Conservation (phyloP, 2,888 invertebrate genomes). For the Acrocera orbiculus region DNA sequence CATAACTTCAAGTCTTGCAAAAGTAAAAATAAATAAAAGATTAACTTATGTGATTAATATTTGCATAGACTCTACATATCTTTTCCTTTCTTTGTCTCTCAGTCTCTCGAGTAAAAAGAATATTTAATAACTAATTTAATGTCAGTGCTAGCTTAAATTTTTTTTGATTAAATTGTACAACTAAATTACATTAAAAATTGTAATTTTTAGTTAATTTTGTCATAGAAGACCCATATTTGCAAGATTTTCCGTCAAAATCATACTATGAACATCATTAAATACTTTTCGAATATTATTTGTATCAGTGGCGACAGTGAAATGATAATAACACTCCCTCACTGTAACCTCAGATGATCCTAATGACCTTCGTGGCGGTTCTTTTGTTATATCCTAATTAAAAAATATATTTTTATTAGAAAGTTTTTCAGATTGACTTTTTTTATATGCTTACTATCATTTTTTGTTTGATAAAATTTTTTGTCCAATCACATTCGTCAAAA, state of each 20-base stretch:
- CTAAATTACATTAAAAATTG: no score
- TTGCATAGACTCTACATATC: no score
- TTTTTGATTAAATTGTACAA: no score
- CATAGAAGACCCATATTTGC: slow-evolving; percentile 29
- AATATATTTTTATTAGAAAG: background rate
- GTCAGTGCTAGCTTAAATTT: no score
- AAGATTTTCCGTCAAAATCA: slow-evolving; percentile 37
- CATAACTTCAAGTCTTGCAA: no score
- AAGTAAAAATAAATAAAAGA: no score
- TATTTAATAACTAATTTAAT: no score
- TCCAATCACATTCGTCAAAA: slow-evolving; percentile 45
- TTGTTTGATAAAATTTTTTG: slow-evolving; percentile 47
- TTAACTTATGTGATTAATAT: no score
- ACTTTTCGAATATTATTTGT: slow-evolving; percentile 54
- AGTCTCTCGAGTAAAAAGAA: no score
- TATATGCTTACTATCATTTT: slow-evolving; percentile 40
- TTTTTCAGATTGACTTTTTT: background rate
- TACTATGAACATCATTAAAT: slow-evolving; percentile 54
- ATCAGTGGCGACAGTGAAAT: slow-evolving; percentile 58
- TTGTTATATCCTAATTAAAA: slow-evolving; percentile 37
- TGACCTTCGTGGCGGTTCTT: slow-evolving; percentile 32
- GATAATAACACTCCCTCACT: slow-evolving; percentile 47
- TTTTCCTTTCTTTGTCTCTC: no score
- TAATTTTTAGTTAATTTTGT: no score
- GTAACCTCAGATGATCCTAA: slow-evolving; percentile 26